Base-by-base conservation (phyloP, 2,888 invertebrate genomes). In the Suillia variegata region DNA sequence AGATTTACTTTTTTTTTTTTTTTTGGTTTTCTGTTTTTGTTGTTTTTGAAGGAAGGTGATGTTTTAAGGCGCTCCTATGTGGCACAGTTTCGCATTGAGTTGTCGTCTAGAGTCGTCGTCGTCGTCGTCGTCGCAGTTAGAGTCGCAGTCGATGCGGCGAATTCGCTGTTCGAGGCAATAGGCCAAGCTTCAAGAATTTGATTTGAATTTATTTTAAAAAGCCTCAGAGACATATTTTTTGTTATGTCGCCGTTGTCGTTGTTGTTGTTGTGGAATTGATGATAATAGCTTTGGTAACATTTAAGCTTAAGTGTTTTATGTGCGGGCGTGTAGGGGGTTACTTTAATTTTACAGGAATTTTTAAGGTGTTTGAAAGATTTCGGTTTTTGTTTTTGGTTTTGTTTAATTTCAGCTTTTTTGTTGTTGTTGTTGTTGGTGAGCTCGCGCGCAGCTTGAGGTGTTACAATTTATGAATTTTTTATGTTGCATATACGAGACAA, bases 261-360 rank as follows among this genome's bases (percentile, higher is more conserved):
- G 33, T n/a, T 24, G n/a, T 53, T 64, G 63, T 54, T 38, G 47
- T 50, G 48, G 60, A 42, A 48, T 52, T 58, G 56, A 59, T 56
- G 64, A 69, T 74, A 75, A 74, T 72, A 65, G 67, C 62, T 61
- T 62, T 57, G 61, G 51, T 68, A 74, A 63, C 75, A 74, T 73
- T 72, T 71, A 49, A 52, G 52, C 24, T n/a, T 26, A 18, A 34
- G n/a, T 13, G 45, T 45, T 6, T 45, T 4, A 38, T 12, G 38
- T 18, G 45, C 18, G 20, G 18, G 17, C 6, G 45, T 5, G 3
- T 3, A 20, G 3, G 45, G 45, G 17, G 13, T 17, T 3, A 13
- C 13, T 45, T 17, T 17, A 45, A 45, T 45, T 45, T 45, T 17
- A 13, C 3, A 17, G 45, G 45, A 17, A 20, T 45, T 45, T 31